These are phyloP conservation scores for Vanessa cardui DNA, from an alignment of 2,888 invertebrate genomes.

Conservation along the genomic window DNA sequence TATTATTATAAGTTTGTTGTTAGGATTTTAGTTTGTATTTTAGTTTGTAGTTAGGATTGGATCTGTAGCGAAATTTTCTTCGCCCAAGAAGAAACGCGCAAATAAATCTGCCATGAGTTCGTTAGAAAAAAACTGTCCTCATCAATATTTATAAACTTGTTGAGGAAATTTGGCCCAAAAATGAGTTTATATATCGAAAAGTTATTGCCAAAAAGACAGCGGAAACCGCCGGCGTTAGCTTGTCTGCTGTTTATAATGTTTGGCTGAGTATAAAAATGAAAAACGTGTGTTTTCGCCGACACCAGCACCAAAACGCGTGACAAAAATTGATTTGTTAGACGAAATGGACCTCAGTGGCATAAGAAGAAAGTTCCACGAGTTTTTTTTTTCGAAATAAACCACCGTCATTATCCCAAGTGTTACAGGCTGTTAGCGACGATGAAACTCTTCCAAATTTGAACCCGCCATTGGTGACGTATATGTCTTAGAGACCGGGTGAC, in stretches of 20 bases:
- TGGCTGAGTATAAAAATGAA: conserved; percentile 1
- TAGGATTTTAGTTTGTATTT: background rate
- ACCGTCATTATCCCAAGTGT: background rate
- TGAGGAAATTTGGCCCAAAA: conserved; percentile 1
- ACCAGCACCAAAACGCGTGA: conserved; percentile 15
- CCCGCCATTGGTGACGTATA: no score
- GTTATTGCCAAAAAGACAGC: conserved; percentile 12
- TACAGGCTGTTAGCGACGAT: background rate
- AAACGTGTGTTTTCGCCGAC: conserved; percentile 8
- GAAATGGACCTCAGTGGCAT: background rate
- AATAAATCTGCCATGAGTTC: background rate
- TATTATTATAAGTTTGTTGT: conserved; percentile 1
- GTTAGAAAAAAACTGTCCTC: conserved; percentile 13
- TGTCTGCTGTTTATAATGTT: background rate
- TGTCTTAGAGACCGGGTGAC: no score
- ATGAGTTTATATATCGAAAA: conserved; percentile 2
- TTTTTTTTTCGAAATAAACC: background rate
- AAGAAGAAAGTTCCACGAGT: background rate
- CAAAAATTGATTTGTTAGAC: conserved; percentile 12
- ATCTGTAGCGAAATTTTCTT: background rate
- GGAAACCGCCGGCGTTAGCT: conserved; percentile 11
- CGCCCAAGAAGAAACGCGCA: conserved; percentile 1
- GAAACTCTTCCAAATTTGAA: background rate
- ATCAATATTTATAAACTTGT: conserved; percentile 10
- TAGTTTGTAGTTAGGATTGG: background rate